phyloP scores from a whole-genome alignment of 2,113 vertebrate genomes.

The Colaptes auratus region DNA sequence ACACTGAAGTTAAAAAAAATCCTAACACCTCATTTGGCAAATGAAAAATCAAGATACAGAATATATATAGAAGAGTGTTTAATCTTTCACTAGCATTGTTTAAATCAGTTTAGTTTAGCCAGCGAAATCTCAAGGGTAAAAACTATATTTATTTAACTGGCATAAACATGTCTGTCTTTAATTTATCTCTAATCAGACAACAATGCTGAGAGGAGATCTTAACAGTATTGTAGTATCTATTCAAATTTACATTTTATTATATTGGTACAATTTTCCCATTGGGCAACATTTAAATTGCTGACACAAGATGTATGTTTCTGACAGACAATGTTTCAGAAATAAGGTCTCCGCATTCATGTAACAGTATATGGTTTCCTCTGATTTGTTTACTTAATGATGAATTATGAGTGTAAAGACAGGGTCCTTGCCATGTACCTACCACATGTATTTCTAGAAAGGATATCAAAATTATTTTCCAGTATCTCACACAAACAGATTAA shows the following conservation, averaged over 20 bases:
- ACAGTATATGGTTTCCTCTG: neutral
- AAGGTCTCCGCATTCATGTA: neutral
- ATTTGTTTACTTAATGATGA: neutral
- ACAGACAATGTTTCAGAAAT: neutral
- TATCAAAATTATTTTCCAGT: neutral
- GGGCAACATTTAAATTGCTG: neutral
- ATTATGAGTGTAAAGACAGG: neutral
- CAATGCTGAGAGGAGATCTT: neutral
- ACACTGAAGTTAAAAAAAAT: neutral
- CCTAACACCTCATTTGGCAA: neutral
- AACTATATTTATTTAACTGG: neutral
- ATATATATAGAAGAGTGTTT: neutral
- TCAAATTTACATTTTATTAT: neutral
- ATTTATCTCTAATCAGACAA: neutral
- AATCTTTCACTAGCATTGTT: neutral
- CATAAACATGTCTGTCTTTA: neutral
- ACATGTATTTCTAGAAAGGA: neutral
- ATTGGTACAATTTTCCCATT: neutral
- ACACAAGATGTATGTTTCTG: neutral
- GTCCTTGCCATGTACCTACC: neutral
- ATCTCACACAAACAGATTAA: neutral
- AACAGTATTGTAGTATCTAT: neutral
- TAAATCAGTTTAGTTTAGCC: neutral
- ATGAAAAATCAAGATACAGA: neutral
- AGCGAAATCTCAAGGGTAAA: neutral